Evolutionary conservation across 2,113 vertebrate species (phyloP), one percentile per base, ranked within the genome.

Genomic region (Macquaria australasica): DNA sequence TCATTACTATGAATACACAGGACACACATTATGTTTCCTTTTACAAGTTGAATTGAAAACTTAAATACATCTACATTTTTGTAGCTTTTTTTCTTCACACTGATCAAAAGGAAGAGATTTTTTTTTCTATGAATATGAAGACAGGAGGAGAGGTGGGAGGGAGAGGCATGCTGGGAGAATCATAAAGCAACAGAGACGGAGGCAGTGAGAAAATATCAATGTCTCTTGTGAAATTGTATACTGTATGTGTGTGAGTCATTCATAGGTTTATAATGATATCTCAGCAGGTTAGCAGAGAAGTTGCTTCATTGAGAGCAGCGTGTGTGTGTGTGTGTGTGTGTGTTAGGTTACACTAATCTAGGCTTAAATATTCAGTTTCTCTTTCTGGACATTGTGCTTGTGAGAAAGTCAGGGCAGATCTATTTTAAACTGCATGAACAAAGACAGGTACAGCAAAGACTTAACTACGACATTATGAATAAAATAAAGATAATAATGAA

Each of bases 1-100:
- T 66, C 70, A 76, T 83, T 70, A 75, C 28, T 63, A 15, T 74
- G 25, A 71, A 77, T 62, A 9, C 53, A 81, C 5, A 23, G 51
- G 62, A 70, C 56, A 59, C 41, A 45, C 14, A 59, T 14, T 58
- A 21, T 6, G 11, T 56, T 72, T 60, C 45, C 28, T 34, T 77
- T 75, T 67, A 68, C 37, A 81, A 69, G 31, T 23, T 37, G 0
- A 82, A 74, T 81, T 66, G 56, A 74, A 18, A 74, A 51, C 21
- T 50, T 74, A 64, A 79, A 68, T 39, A 68, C 48, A 62, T 56
- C 6, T 2, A 48, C 20, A 59, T 5, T 0, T 51, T 58, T 59
- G 15, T n/a, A 1, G 9, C 3, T 6, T 51, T 72, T 72, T 55
- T 64, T n/a, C 23, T 56, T 62, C n/a, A 41, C 11, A 20, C 50